A percentile compares a stretch with the other conserved stretches of the same genome.
Conservation (phyloP, 2,888 invertebrate genomes). For the Drosophila maculinotata region DNA sequence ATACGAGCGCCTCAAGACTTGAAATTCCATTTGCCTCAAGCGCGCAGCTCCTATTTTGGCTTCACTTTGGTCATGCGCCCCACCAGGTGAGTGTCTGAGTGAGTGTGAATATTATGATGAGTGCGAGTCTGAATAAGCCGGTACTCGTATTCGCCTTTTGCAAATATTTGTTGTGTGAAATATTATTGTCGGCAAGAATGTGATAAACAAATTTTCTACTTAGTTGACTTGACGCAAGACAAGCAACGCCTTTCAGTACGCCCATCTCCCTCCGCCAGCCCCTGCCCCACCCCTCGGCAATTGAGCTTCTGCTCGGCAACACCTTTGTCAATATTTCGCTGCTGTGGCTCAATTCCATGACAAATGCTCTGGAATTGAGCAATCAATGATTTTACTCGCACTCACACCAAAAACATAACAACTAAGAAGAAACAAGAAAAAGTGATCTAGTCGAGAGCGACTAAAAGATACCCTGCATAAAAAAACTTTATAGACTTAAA, state of each 20-base stretch:
- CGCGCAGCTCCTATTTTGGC: slow-evolving; percentile 84
- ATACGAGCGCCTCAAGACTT: slow-evolving; percentile 72
- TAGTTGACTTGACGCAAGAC: slow-evolving; percentile 13
- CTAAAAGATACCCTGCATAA: too few relatives aligned
- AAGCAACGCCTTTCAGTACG: slow-evolving; percentile 34
- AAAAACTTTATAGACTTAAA: too few relatives aligned
- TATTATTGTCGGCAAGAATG: slow-evolving; percentile 12
- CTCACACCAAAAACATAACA: slow-evolving; percentile 1
- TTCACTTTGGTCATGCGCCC: slow-evolving; percentile 79
- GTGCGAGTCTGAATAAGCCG: background rate
- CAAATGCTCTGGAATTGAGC: slow-evolving; percentile 42
- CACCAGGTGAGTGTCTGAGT: slow-evolving; percentile 75
- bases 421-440: background rate
- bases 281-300: background rate
- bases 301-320: slow-evolving; percentile 17
- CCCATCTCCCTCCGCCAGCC: background rate
- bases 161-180: slow-evolving; percentile 43
- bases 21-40: slow-evolving; percentile 69
- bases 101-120: background rate
- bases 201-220: background rate
- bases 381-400: slow-evolving; percentile 38
- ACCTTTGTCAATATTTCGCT: slow-evolving; percentile 61
- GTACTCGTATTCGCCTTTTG: slow-evolving; percentile 4
- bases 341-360: slow-evolving; percentile 39
- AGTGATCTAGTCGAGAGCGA: too few relatives aligned